Conservation (phyloP, 35 echinoderm and acorn worm genomes). For the Apostichopus californicus region DNA sequence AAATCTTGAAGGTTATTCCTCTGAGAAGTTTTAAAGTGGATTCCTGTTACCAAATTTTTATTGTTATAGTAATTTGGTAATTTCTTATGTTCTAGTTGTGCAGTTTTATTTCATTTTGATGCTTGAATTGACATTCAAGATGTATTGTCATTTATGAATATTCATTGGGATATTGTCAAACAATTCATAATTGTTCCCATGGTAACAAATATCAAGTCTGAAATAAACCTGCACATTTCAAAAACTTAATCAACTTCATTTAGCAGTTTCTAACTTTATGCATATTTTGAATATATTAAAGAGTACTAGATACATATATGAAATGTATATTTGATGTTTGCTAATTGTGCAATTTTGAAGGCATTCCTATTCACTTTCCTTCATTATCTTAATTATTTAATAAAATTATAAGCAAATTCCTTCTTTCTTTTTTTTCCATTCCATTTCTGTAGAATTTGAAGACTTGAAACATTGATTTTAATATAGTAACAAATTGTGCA, state of each 20-base stretch:
- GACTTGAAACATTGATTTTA: too few species aligned
- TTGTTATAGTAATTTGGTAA: not conserved
- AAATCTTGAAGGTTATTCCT: too few species aligned
- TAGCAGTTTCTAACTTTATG: not conserved
- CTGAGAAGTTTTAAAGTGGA: too few species aligned
- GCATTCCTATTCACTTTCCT: slow-evolving; percentile 1
- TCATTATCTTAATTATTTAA: not conserved
- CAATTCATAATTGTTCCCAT: not conserved
- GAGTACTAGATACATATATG: not conserved
- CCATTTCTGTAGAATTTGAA: too few species aligned
- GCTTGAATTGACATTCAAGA: too few species aligned
- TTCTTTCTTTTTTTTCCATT: too few species aligned
- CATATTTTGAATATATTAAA: not conserved
- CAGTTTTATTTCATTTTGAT: not conserved
- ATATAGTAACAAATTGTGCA: too few species aligned
- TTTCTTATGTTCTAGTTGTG: not conserved
- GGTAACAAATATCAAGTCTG: not conserved
- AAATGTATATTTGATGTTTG: not conserved
- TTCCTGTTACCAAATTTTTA: not conserved
- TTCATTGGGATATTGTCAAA: too few species aligned
- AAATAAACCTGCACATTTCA: too few species aligned
- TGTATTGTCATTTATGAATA: not conserved
- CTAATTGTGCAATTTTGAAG: not conserved
- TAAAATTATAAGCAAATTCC: too few species aligned
- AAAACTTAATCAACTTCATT: too few species aligned